Conservation (phyloP, 2,797 vertebrate species). For the Diplodus sargus region DNA sequence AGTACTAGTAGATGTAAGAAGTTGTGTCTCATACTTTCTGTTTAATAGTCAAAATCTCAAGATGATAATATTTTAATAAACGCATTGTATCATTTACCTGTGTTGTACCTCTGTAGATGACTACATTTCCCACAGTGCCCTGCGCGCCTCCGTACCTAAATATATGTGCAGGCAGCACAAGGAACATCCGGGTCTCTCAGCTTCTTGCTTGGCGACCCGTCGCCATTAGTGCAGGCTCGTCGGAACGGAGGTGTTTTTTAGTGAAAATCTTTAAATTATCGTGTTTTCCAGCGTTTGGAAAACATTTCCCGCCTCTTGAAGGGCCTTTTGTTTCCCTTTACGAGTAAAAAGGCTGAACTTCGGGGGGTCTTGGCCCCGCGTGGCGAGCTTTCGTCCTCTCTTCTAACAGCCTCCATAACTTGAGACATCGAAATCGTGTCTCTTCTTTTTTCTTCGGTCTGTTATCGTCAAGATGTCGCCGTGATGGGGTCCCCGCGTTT, state of each 20-base stretch:
- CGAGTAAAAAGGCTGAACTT: constrained; percentile 48
- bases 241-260: constrained; percentile 49
- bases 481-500: constrained; percentile 93
- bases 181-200: constrained; percentile 88
- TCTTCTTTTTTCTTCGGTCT: constrained; percentile 80
- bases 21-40: no score
- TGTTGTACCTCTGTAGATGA: background rate
- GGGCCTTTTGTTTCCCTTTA: constrained; percentile 66
- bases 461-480: constrained; percentile 93
- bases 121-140: constrained; percentile 81
- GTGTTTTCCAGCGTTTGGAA: constrained; percentile 77
- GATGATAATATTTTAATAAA: background rate
- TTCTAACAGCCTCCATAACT: constrained; percentile 51
- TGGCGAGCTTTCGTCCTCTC: constrained; percentile 77
- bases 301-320: constrained; percentile 73
- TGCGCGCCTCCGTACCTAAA: background rate
- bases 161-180: constrained; percentile 50
- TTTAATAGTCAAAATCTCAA: background rate
- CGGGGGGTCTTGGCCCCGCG: constrained; percentile 82
- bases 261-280: constrained; percentile 61
- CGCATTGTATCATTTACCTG: background rate
- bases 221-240: constrained; percentile 88
- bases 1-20: no score
- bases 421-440: constrained; percentile 87
- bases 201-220: constrained; percentile 91